Conservation (phyloP, 64 coral and sea anemone genomes). For the Platygyra sinensis region DNA sequence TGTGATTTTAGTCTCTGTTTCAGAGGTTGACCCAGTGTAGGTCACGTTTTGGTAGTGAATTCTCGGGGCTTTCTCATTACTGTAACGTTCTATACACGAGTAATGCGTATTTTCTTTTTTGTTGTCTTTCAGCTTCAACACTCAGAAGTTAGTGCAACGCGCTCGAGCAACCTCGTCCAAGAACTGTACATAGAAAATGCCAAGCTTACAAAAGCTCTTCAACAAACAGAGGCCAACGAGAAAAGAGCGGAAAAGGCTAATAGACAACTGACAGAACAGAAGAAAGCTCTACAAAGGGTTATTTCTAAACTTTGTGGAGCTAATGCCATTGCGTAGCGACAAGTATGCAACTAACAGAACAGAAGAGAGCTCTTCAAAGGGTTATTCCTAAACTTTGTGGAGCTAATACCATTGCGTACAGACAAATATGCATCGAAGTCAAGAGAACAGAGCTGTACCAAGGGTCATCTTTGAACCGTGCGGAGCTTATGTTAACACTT, state of each 20-base stretch:
- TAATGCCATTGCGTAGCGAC: constrained; percentile 84
- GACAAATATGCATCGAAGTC: neutral
- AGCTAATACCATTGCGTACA: constrained; percentile 91
- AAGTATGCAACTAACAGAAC: constrained; percentile 87
- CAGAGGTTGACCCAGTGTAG: neutral
- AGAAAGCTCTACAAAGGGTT: constrained; percentile 93
- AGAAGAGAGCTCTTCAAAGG: constrained; percentile 94
- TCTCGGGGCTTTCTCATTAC: neutral
- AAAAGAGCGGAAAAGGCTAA: constrained; percentile 92
- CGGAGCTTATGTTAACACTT: neutral
- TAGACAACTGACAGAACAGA: constrained; percentile 93
- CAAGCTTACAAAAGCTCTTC: constrained; percentile 86
- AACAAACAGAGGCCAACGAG: constrained; percentile 90
- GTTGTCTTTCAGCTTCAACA: constrained; percentile 73
- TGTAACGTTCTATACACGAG: neutral
- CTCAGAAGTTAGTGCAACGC: constrained; percentile 58
- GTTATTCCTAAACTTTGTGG: constrained; percentile 99
- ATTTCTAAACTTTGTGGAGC: constrained; percentile 99
- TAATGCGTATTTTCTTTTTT: neutral
- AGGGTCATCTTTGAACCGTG: neutral
- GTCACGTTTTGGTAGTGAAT: neutral
- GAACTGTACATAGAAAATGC: constrained; percentile 98
- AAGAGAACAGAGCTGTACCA: neutral
- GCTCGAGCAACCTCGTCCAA: constrained; percentile 85
- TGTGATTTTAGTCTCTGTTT: too few relatives aligned